Base-by-base conservation (phyloP, 2,888 invertebrate species). In the Sphaerophoria rueppellii region DNA sequence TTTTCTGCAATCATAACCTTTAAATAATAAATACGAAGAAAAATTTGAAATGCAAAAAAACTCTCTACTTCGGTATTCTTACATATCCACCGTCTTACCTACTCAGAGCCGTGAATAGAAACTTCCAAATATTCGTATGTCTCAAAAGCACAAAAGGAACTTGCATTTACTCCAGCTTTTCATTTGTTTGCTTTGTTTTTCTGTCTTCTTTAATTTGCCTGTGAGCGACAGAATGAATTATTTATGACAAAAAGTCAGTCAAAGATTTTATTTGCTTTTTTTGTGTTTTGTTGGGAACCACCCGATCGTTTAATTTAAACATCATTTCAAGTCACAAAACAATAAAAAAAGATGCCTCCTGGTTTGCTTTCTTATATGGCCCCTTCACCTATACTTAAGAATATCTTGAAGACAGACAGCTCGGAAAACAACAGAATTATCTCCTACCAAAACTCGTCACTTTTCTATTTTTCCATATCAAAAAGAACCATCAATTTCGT, bases 301-400 rank as follows among this genome's bases (percentile, higher is more conserved):
- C 16, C 24, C 40, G 75, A 60, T 80, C 61, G 72, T 80, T 76
- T 80, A 71, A 79, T 75, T 83, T 57, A 52, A 71, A 70, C 70
- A 79, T 83, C 74, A 71, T 74, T 75, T 43, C 69, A 57, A 79
- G 40, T 76, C 75, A 24, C 58, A 82, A 72, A 76, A 76, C 71
- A 57, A 80, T 80, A 80, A 83, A 43, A 40, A 76, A 67, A 71
- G 80, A 83, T 75, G 67, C 54, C 57, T n/a, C 40, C 52, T 37
- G n/a, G 12, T 61, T 46, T 11, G 32, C 6, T 50, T 32, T 35
- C 37, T 37, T 50, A 43, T 43, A 11, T 35, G 9, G 32, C n/a
- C 6, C 65, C 24, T 58, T 46, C 14, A 24, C 50, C 50, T 9
- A 6, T 9, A 6, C 37, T 46, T 12, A 24, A 14, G 37, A 1